These are phyloP conservation scores for Circaetus gallicus DNA, from an alignment of 2,113 vertebrate species.

Conservation along the genomic window DNA sequence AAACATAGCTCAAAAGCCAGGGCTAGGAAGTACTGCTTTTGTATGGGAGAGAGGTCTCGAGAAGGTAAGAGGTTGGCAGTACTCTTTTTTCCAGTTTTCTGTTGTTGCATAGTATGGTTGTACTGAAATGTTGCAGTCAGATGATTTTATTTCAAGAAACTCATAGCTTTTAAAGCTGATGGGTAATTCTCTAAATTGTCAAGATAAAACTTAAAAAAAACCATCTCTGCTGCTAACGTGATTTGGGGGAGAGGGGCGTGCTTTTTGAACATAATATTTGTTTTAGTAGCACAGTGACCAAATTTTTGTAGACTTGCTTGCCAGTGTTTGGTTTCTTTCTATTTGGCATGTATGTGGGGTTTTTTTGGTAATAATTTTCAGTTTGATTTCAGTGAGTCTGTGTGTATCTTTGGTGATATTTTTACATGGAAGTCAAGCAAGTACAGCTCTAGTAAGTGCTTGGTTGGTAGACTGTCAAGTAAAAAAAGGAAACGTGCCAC, in stretches of 20 bases:
- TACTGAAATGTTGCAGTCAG: background rate
- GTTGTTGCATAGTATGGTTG: background rate
- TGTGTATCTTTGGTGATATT: background rate
- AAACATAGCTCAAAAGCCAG: background rate
- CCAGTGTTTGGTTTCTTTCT: background rate
- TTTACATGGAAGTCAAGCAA: background rate
- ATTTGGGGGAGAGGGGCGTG: background rate
- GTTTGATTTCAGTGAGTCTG: background rate
- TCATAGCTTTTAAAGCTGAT: background rate
- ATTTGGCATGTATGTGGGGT: background rate
- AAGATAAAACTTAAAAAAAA: background rate
- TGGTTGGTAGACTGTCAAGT: background rate
- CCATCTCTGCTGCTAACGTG: background rate
- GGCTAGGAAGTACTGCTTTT: background rate
- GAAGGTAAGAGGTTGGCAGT: background rate
- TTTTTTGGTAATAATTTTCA: background rate
- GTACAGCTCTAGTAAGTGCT: background rate
- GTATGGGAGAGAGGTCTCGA: background rate
- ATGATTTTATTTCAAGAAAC: background rate
- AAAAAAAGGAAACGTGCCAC: background rate
- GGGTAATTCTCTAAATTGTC: background rate
- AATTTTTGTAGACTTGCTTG: background rate
- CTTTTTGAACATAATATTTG: background rate
- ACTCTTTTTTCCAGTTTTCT: background rate
- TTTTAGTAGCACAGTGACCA: background rate